Evolutionary conservation across 2,113 vertebrate species (phyloP).

Genomic region (Calcarius ornatus): DNA sequence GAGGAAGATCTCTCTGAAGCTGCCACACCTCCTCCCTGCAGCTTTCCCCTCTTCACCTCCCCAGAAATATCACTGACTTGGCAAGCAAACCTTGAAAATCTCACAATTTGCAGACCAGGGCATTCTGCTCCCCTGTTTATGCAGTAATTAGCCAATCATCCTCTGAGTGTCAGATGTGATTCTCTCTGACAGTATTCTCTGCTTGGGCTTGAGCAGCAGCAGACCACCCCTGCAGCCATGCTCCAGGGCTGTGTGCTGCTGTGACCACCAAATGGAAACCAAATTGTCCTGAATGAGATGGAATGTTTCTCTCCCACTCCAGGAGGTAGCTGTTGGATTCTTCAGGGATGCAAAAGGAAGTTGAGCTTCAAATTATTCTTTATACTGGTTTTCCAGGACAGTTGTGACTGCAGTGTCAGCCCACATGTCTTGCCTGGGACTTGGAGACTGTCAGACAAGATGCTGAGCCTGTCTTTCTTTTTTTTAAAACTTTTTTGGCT

Average conservation of each 20-base stretch:
- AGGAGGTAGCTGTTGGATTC: neutral
- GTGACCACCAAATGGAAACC: neutral
- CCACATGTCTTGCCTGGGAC: accelerated
- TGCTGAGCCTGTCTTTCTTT: neutral
- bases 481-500: neutral
- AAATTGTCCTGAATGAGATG: neutral
- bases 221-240: accelerated
- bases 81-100: neutral
- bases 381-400: accelerated
- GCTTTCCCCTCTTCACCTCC: neutral
- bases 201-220: neutral
- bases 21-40: neutral
- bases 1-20: neutral
- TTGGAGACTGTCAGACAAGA: neutral
- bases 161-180: neutral
- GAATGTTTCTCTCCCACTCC: neutral
- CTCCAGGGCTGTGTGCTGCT: neutral
- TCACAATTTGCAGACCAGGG: neutral
- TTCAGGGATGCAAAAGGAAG: neutral
- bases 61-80: neutral
- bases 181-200: neutral
- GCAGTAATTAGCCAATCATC: neutral
- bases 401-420: neutral
- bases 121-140: neutral
- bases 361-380: neutral